phyloP scores from a whole-genome alignment of 1,140 invertebrate species.

The Papilio dardanus region DNA sequence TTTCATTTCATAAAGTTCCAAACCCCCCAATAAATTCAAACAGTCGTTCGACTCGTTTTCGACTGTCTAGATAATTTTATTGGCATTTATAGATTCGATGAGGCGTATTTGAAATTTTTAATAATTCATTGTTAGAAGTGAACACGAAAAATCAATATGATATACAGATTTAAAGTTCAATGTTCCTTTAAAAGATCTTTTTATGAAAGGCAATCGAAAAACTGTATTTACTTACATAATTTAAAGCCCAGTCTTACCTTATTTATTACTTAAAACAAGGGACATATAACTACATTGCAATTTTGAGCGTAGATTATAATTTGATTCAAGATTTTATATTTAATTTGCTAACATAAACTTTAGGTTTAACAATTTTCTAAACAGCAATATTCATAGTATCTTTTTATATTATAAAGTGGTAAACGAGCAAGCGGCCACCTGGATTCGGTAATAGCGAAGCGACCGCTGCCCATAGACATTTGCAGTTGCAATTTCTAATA shows the following conservation, averaged over 20 bases:
- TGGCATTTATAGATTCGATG: slow-evolving; percentile 36
- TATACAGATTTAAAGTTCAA: neutral
- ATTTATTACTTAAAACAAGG: neutral
- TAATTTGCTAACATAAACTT: neutral
- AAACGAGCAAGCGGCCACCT: too few species aligned
- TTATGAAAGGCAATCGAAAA: neutral
- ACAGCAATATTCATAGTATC: neutral
- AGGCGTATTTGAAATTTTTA: slow-evolving; percentile 19
- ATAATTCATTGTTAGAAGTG: slow-evolving; percentile 29
- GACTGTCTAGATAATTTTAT: slow-evolving; percentile 35
- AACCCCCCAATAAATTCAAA: neutral
- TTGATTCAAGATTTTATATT: neutral
- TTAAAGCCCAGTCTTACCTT: neutral
- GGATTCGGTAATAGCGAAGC: too few species aligned
- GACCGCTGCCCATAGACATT: too few species aligned
- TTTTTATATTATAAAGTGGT: too few species aligned
- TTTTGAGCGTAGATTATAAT: too few species aligned
- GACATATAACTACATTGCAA: neutral
- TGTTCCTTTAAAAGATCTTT: neutral
- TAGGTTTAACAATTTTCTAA: neutral
- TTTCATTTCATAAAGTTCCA: neutral
- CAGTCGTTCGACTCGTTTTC: slow-evolving; percentile 31
- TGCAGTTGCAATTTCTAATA: too few species aligned
- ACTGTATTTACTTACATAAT: neutral
- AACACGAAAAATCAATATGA: neutral